A percentile compares a stretch with the other conserved stretches of the same genome.
phyloP scores from a whole-genome alignment of 2,888 invertebrate genomes.

The Bugulina stolonifera region DNA sequence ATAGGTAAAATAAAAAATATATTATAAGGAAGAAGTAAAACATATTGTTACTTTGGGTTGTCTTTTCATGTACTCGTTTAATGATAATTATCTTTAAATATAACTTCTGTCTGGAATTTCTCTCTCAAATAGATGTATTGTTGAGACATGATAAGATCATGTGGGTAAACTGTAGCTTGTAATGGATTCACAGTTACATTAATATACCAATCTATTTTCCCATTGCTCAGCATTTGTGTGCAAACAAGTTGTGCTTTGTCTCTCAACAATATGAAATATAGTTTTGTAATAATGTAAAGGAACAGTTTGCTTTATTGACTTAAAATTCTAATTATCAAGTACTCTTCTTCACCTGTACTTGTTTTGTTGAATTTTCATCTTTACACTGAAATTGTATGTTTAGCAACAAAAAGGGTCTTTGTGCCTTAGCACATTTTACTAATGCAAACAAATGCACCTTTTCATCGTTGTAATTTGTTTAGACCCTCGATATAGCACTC shows the following conservation, averaged over 20 bases:
- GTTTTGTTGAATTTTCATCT: background rate
- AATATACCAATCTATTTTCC: slow-evolving; percentile 14
- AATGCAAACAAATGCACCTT: no score
- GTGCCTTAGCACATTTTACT: no score
- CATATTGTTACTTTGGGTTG: no score
- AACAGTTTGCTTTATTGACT: slow-evolving; percentile 14
- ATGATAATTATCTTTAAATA: no score
- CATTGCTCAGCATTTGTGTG: background rate
- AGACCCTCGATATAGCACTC: no score
- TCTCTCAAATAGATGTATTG: no score
- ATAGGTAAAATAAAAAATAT: no score
- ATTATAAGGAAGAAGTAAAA: no score
- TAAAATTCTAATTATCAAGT: slow-evolving; percentile 25
- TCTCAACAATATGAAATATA: background rate
- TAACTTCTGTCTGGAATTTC: no score
- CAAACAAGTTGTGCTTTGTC: background rate
- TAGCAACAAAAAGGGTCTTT: no score
- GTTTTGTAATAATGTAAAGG: background rate
- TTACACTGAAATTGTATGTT: background rate
- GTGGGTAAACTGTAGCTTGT: background rate
- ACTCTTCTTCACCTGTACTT: background rate
- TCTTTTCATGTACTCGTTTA: no score
- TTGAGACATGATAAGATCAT: background rate
- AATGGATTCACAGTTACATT: background rate
- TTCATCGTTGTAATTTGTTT: no score